A percentile compares a stretch with the other conserved stretches of the same genome.
Conservation (phyloP, 2,888 invertebrate genomes). For the Ennomos erosarius region DNA sequence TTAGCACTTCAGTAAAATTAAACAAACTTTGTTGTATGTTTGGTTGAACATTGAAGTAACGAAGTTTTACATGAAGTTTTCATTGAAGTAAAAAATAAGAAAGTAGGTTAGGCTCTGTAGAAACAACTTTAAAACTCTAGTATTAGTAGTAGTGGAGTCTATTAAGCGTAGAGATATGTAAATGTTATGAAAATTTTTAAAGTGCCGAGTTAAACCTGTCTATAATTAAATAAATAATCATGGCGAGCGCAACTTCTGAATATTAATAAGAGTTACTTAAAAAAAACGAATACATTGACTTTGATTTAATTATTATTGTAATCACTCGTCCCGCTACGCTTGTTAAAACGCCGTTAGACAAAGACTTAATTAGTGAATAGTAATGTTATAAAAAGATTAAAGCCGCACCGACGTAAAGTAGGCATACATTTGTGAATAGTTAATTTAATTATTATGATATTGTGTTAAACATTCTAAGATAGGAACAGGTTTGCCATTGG, state of each 20-base stretch:
- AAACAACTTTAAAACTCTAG: too few relatives aligned
- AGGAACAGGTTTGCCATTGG: constrained; percentile 1
- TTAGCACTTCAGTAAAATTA: constrained; percentile 1
- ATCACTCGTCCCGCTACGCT: constrained; percentile 35
- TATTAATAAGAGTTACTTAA: not conserved
- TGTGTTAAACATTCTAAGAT: constrained; percentile 27
- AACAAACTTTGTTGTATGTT: not conserved
- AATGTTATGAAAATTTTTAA: too few relatives aligned
- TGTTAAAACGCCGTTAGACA: constrained; percentile 28
- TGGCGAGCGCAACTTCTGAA: too few relatives aligned
- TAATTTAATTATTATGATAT: constrained; percentile 9
- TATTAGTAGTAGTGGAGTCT: too few relatives aligned
- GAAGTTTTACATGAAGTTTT: too few relatives aligned
- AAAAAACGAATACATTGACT: constrained; percentile 13
- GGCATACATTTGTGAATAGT: constrained; percentile 11
- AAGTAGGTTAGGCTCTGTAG: too few relatives aligned
- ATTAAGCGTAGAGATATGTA: too few relatives aligned
- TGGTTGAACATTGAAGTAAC: too few relatives aligned
- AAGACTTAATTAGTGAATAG: constrained; percentile 25
- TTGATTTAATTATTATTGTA: constrained; percentile 13
- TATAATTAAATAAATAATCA: too few relatives aligned
- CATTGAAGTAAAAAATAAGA: too few relatives aligned
- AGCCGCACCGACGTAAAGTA: constrained; percentile 22
- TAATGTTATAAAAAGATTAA: constrained; percentile 28
- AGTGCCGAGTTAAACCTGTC: too few relatives aligned